These are phyloP conservation scores for Neoaliturus tenellus DNA, from an alignment of 2,888 invertebrate species.

Conservation along the genomic window DNA sequence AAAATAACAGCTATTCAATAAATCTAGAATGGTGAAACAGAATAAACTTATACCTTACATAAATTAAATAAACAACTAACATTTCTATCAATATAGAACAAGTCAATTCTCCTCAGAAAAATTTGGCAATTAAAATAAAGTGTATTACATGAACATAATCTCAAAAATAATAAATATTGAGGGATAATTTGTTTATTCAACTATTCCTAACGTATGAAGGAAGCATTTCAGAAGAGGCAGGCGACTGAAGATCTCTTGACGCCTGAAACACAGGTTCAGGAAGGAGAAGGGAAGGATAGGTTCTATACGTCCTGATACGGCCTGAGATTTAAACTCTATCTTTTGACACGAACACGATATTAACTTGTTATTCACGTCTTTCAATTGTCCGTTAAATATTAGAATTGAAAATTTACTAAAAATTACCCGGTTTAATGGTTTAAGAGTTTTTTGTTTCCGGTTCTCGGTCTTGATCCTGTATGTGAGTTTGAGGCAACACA, in stretches of 20 bases:
- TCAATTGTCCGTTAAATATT: neutral
- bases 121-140: too few species aligned
- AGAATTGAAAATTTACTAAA: neutral
- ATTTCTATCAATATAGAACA: too few species aligned
- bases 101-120: too few species aligned
- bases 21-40: too few species aligned
- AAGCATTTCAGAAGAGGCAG: neutral
- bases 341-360: neutral
- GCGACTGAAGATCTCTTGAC: conserved; percentile 25
- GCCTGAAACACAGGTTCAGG: conserved; percentile 40
- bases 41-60: too few species aligned
- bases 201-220: neutral
- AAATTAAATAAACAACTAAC: too few species aligned
- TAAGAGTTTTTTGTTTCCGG: neutral
- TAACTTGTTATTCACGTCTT: neutral
- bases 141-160: too few species aligned
- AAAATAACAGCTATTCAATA: too few species aligned
- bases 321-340: neutral
- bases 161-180: too few species aligned
- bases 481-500: conserved; percentile 27
- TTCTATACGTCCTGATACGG: neutral
- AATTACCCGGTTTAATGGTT: neutral
- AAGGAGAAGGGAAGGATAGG: neutral
- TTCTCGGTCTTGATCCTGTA: neutral
- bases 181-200: neutral